Percentiles rank a stretch among this genome's conserved stretches.
phyloP scores from a whole-genome alignment of 2,797 vertebrate species.

The Siniperca scherzeri region DNA sequence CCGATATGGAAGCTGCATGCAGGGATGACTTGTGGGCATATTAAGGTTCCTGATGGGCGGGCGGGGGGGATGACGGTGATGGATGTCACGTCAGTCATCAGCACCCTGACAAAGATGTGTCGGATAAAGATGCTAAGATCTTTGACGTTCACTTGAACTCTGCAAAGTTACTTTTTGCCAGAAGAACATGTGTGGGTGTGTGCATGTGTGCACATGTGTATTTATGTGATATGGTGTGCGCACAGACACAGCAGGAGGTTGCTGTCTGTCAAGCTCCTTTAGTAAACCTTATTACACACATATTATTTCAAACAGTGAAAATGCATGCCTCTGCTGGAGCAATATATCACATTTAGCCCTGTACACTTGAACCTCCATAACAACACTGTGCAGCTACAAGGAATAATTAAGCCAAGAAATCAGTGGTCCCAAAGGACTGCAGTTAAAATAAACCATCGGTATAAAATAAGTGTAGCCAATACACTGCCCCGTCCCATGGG shows the following conservation, averaged over 20 bases:
- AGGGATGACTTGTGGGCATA: constrained; percentile 67
- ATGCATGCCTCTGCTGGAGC: constrained; percentile 14
- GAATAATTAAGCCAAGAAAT: constrained; percentile 57
- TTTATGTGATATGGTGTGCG: constrained; percentile 47
- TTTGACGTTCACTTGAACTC: constrained; percentile 65
- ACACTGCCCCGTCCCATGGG: constrained; percentile 37
- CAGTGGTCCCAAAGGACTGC: constrained; percentile 25
- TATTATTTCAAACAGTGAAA: constrained; percentile 39
- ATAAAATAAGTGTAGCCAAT: constrained; percentile 37
- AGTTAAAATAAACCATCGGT: constrained; percentile 46
- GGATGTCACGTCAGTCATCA: constrained; percentile 63
- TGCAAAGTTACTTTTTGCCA: constrained; percentile 55
- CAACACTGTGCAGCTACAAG: constrained; percentile 5
- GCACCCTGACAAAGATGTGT: constrained; percentile 72
- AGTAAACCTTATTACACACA: constrained; percentile 44
- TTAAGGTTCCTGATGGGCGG: constrained; percentile 48
- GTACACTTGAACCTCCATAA: not conserved
- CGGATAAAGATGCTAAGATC: constrained; percentile 47
- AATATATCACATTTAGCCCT: constrained; percentile 20
- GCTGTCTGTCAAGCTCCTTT: constrained; percentile 46
- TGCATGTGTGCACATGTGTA: constrained; percentile 43
- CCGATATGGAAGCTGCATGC: constrained; percentile 40
- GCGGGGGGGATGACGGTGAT: constrained; percentile 51
- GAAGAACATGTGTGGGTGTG: constrained; percentile 51
- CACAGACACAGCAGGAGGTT: constrained; percentile 45